Evolutionary conservation across 2,888 invertebrate species (phyloP), one percentile per base, ranked within the genome.

Genomic region (Aphidoletes aphidimyza): DNA sequence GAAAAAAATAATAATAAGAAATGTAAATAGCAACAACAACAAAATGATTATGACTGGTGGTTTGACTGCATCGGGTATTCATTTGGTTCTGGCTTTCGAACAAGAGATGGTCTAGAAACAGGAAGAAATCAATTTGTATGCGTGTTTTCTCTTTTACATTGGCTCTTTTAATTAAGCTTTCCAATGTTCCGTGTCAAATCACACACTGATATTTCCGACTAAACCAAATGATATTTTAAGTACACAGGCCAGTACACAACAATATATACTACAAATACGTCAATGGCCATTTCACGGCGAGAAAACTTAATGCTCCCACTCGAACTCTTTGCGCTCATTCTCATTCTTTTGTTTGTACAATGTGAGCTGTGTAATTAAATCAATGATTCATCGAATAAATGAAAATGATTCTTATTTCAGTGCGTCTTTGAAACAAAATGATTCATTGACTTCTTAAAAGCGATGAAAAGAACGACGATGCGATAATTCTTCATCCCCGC

Each of bases 131-230:
- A 69, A 69, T 69, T 69, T 69, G 69, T 69, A 69, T 69, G 69
- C 69, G 17, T 69, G 30, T 69, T 69, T 26, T 69, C 22, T 30
- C 6, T 47, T 30, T 69, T 69, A n/a, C 69, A 69, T 2, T 69
- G 69, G 69, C 30, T 30, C 69, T 37, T 81, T 81, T 81, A 81
- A 81, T 81, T 81, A 81, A 81, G 37, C 22, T 81, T 37, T 37
- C 26, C 81, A 81, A 8, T 37, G 81, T 81, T 81, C 81, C 81
- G 37, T 81, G 81, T 81, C 81, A 81, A 81, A 81, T 81, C 30
- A n/a, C 69, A 69, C 26, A 36, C 37, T 81, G 81, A 81, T 30
- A 9, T 69, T 69, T 34, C 69, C 34, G 34, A 69, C 69, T 30
- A 5, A 30, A 14, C 69, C 9, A 69, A 69, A 69, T 69, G 69